Evolutionary conservation across 2,888 invertebrate species (phyloP).

Genomic region (Gasteruption jaculator): DNA sequence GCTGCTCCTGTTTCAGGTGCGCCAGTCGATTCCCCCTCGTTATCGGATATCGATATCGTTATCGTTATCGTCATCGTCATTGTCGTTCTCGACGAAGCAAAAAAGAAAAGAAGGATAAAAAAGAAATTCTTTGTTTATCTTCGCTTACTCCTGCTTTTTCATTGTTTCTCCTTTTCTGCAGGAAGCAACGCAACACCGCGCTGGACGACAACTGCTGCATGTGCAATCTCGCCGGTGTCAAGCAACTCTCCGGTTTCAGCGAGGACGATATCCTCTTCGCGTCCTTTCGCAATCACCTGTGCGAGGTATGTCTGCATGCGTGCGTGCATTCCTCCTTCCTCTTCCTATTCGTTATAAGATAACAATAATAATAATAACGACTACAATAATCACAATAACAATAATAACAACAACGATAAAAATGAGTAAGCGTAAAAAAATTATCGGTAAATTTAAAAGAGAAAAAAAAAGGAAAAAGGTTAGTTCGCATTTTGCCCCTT

Average conservation of each 20-base stretch:
- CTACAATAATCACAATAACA: too few species aligned
- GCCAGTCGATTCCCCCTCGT: background rate
- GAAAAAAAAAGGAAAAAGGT: too few species aligned
- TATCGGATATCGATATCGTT: background rate
- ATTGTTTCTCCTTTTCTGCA: slow-evolving; percentile 35
- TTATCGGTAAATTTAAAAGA: slow-evolving; percentile 3
- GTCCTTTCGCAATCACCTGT: slow-evolving; percentile 80
- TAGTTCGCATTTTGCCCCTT: too few species aligned
- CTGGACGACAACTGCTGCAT: slow-evolving; percentile 88
- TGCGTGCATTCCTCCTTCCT: too few species aligned
- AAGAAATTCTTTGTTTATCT: slow-evolving; percentile 5
- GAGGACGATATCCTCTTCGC: slow-evolving; percentile 81
- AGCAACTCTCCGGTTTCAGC: slow-evolving; percentile 68
- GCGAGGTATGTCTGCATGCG: slow-evolving; percentile 63
- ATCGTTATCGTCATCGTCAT: background rate
- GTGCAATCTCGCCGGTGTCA: slow-evolving; percentile 82
- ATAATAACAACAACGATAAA: too few species aligned
- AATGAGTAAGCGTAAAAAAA: too few species aligned
- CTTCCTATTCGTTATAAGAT: too few species aligned
- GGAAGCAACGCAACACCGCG: slow-evolving; percentile 58
- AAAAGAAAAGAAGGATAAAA: background rate
- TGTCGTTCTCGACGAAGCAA: background rate
- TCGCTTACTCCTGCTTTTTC: too few species aligned
- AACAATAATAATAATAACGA: background rate
- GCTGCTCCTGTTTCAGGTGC: slow-evolving; percentile 69